These are phyloP conservation scores for Trypoxylus dichotomus DNA, from an alignment of 1,140 invertebrate genomes.

Conservation along the genomic window DNA sequence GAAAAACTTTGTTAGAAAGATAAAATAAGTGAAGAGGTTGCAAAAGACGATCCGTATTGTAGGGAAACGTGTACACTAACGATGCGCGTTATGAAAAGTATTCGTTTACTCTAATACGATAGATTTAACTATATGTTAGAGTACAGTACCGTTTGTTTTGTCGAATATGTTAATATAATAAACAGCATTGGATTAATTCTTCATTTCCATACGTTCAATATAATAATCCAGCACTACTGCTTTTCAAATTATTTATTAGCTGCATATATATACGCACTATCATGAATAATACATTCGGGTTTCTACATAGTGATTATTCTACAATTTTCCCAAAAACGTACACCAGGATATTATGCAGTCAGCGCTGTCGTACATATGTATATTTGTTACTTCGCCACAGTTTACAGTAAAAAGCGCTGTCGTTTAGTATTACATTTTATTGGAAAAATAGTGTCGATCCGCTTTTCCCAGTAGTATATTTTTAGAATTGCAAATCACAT, in stretches of 20 bases:
- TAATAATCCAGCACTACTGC: not conserved
- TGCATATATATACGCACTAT: not conserved
- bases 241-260: not conserved
- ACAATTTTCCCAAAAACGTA: not conserved
- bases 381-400: not conserved
- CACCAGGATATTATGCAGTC: not conserved
- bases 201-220: not conserved
- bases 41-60: too few species aligned
- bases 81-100: too few species aligned
- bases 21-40: too few species aligned
- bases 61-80: too few species aligned
- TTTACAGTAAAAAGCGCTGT: not conserved
- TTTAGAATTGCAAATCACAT: constrained; percentile 25
- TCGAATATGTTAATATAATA: too few species aligned
- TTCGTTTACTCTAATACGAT: too few species aligned
- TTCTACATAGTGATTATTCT: too few species aligned
- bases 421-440: constrained; percentile 22
- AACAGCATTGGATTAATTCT: too few species aligned
- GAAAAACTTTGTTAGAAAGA: too few species aligned
- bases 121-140: too few species aligned
- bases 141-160: too few species aligned
- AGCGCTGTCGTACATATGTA: not conserved
- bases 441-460: constrained; percentile 23
- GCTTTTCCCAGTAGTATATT: constrained; percentile 13
- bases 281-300: not conserved